Evolutionary conservation across 2,113 vertebrate genomes (phyloP).

Genomic region (Callospermophilus lateralis): DNA sequence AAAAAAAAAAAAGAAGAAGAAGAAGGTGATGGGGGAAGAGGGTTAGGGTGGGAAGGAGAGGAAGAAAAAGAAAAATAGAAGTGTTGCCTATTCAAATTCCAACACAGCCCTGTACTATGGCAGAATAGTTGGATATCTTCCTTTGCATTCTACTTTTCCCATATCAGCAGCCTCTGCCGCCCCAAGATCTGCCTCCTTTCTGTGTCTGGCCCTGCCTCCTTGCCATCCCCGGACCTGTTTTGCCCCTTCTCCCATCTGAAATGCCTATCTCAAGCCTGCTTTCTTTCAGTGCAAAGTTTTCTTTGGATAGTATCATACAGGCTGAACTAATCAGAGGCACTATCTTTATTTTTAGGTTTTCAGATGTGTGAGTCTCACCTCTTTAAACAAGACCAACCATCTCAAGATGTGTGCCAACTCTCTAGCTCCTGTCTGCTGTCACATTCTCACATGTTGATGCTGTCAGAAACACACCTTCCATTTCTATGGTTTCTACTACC

Average conservation of each 20-base stretch:
- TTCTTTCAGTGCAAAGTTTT: constrained; percentile 4
- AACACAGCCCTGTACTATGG: background rate
- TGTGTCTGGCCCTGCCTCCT: background rate
- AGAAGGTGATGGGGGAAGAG: background rate
- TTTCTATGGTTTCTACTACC: background rate
- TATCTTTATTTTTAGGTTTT: background rate
- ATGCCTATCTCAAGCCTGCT: constrained; percentile 5
- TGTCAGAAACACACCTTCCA: constrained; percentile 25
- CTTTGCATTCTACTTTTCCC: background rate
- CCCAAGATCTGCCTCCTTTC: background rate
- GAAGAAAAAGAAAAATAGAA: background rate
- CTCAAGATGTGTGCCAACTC: constrained; percentile 17
- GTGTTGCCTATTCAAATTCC: background rate
- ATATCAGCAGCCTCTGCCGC: background rate
- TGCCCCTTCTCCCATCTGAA: background rate
- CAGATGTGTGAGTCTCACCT: background rate
- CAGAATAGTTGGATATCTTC: background rate
- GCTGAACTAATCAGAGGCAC: background rate
- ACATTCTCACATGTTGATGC: background rate
- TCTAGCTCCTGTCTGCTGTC: constrained; percentile 2
- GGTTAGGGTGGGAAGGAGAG: background rate
- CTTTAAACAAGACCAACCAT: constrained; percentile 28
- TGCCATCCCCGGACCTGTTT: background rate
- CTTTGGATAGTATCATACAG: background rate
- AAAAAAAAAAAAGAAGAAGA: too few relatives aligned